Conservation (phyloP, 2,888 invertebrate genomes). For the Aelia acuminata region DNA sequence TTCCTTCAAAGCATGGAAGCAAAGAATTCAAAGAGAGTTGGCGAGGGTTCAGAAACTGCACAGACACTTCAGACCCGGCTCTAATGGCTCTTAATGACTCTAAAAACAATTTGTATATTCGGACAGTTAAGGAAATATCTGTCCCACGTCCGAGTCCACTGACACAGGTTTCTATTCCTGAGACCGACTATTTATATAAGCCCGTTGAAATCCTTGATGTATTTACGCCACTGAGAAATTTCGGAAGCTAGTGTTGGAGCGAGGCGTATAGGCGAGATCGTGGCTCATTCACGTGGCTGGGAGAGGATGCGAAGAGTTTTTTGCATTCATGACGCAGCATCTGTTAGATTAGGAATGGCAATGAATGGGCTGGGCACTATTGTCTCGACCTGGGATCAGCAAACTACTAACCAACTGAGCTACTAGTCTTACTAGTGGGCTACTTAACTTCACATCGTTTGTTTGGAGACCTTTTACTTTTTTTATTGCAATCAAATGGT, state of each 20-base stretch:
- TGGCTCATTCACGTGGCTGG: not conserved
- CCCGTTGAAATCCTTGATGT: slow-evolving; percentile 6
- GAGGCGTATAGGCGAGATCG: not conserved
- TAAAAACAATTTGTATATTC: slow-evolving; percentile 43
- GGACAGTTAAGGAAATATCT: slow-evolving; percentile 34
- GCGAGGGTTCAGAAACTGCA: not conserved
- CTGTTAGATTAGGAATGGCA: not conserved
- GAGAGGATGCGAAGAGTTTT: slow-evolving; percentile 18
- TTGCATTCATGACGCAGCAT: not conserved
- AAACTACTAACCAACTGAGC: slow-evolving; percentile 5
- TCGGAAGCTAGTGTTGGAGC: not conserved
- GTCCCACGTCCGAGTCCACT: not conserved
- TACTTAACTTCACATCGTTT: not conserved
- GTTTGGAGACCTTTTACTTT: not conserved
- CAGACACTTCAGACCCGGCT: not conserved
- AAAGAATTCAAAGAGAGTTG: slow-evolving; percentile 34
- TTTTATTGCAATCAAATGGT: not conserved
- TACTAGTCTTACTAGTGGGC: slow-evolving; percentile 18
- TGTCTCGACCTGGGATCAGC: not conserved
- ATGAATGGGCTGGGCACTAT: slow-evolving; percentile 8
- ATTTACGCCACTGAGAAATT: not conserved
- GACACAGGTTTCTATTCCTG: slow-evolving; percentile 1
- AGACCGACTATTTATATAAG: not conserved
- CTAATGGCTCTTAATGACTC: slow-evolving; percentile 28
- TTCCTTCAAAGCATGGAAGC: not conserved